Evolutionary conservation across 1,140 invertebrate genomes (phyloP).

Genomic region (Drosophila quadrilineata): DNA sequence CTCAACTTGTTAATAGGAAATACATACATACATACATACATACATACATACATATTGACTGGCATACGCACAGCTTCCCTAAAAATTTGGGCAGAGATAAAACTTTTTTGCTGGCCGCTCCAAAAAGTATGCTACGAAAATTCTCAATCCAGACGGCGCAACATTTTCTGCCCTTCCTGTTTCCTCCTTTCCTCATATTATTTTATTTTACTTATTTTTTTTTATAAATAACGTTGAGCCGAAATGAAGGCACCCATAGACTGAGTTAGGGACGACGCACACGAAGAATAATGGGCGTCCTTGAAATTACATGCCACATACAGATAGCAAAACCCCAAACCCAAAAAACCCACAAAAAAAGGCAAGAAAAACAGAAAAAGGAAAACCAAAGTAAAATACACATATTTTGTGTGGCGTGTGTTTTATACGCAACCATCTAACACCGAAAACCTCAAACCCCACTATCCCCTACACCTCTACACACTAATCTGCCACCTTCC

Average conservation of each 20-base stretch:
- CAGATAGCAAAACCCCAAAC: slow-evolving; percentile 32
- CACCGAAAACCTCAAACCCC: neutral
- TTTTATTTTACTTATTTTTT: slow-evolving; percentile 11
- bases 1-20: slow-evolving; percentile 39
- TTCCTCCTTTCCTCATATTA: neutral
- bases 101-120: slow-evolving; percentile 25
- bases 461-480: neutral
- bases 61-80: neutral
- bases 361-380: neutral
- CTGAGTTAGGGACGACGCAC: slow-evolving; percentile 18
- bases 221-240: slow-evolving; percentile 57
- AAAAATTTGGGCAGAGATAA: slow-evolving; percentile 27
- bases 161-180: slow-evolving; percentile 34
- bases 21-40: slow-evolving; percentile 7
- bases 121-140: slow-evolving; percentile 68
- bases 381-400: slow-evolving; percentile 2
- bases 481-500: neutral
- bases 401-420: slow-evolving; percentile 16
- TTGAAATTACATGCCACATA: slow-evolving; percentile 56
- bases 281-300: slow-evolving; percentile 73
- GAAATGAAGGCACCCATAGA: slow-evolving; percentile 16
- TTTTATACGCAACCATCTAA: slow-evolving; percentile 2
- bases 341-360: neutral
- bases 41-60: neutral
- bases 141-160: slow-evolving; percentile 44